These are phyloP conservation scores for Lasaia peninsularis DNA, from an alignment of 1,140 invertebrate genomes.

Conservation along the genomic window DNA sequence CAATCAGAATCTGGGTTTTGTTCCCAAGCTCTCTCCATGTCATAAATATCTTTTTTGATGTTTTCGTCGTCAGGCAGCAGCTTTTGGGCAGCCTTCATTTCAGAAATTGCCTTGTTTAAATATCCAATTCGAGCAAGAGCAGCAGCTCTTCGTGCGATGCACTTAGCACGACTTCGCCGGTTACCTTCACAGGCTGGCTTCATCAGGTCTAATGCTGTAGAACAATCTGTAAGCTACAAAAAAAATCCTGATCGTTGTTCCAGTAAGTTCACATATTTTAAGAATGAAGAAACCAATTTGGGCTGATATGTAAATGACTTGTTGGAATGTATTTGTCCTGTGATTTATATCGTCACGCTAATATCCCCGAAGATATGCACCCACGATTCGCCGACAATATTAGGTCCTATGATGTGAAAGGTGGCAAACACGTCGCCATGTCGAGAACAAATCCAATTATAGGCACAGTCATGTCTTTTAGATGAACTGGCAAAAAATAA, in stretches of 20 bases:
- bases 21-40: constrained; percentile 75
- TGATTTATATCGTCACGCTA: too few relatives aligned
- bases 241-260: not conserved
- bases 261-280: too few relatives aligned
- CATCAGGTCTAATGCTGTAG: constrained; percentile 84
- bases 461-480: too few relatives aligned
- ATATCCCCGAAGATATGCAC: too few relatives aligned
- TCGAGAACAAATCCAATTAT: too few relatives aligned
- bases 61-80: constrained; percentile 74
- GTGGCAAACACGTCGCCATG: too few relatives aligned
- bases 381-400: too few relatives aligned
- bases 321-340: too few relatives aligned
- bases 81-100: constrained; percentile 85
- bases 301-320: too few relatives aligned
- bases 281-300: too few relatives aligned
- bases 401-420: too few relatives aligned
- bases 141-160: constrained; percentile 84
- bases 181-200: constrained; percentile 85
- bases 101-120: constrained; percentile 84
- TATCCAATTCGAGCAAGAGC: constrained; percentile 85
- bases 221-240: constrained; percentile 71
- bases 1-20: constrained; percentile 71
- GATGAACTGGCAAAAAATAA: too few relatives aligned
- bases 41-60: constrained; percentile 66
- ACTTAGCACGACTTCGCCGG: constrained; percentile 82